Percentiles rank a stretch among this genome's conserved stretches.
Conservation (phyloP, 2,797 vertebrate species). For the Muscicapa comitata region DNA sequence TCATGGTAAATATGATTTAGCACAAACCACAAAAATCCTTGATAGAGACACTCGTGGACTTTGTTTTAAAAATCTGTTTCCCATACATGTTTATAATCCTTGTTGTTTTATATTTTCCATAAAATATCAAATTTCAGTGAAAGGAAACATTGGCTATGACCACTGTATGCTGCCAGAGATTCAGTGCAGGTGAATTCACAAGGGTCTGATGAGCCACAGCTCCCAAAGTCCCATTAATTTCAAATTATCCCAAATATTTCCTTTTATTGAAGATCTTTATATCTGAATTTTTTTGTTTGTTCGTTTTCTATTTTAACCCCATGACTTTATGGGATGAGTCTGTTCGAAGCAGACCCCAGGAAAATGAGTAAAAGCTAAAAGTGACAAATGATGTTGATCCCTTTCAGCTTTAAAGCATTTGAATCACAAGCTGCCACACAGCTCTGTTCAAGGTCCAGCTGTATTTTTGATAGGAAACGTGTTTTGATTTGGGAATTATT, state of each 20-base stretch:
- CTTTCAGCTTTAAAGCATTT: background rate
- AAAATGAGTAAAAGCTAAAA: background rate
- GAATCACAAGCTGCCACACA: background rate
- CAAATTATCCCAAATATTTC: background rate
- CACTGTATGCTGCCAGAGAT: background rate
- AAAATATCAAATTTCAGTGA: background rate
- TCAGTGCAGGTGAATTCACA: background rate
- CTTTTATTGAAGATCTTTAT: background rate
- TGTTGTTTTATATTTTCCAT: background rate
- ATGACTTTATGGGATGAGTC: background rate
- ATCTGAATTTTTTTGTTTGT: too few relatives aligned
- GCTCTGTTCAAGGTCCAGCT: background rate
- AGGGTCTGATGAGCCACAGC: background rate
- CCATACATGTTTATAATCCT: background rate
- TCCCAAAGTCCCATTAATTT: background rate
- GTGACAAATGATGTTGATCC: background rate
- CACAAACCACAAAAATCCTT: background rate
- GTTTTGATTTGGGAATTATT: slow-evolving; percentile 35
- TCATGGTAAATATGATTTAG: background rate
- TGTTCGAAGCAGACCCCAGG: background rate
- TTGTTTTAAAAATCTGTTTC: background rate
- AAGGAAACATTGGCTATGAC: background rate
- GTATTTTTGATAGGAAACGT: slow-evolving; percentile 3
- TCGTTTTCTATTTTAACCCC: background rate
- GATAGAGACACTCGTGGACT: background rate